Evolutionary conservation across 2,888 invertebrate species (phyloP).

Genomic region (Himalopsyche japonica): DNA sequence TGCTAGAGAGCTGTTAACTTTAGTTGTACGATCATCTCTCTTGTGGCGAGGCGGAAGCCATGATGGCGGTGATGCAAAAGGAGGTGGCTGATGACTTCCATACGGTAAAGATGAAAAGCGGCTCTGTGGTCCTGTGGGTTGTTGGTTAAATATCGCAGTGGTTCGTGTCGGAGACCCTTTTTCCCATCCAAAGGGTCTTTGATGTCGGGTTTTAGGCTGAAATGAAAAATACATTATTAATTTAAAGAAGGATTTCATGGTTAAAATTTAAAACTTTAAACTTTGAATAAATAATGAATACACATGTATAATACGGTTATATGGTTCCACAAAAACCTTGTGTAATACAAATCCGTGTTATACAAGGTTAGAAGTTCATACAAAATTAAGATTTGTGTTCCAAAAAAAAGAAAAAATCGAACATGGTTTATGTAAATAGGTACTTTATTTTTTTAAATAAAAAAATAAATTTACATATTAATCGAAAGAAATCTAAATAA

Average conservation of each 20-base stretch:
- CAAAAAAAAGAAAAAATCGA: too few species aligned
- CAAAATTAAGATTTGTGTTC: too few species aligned
- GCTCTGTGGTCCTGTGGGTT: constrained; percentile 64
- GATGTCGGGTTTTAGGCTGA: constrained; percentile 76
- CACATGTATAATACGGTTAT: too few species aligned
- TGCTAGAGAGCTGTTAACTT: constrained; percentile 44
- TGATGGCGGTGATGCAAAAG: constrained; percentile 47
- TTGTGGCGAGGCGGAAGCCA: constrained; percentile 56
- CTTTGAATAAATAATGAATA: too few species aligned
- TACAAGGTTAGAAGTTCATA: too few species aligned
- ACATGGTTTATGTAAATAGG: too few species aligned
- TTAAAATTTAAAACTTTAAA: too few species aligned
- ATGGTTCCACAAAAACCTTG: too few species aligned
- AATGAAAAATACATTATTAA: constrained; percentile 43
- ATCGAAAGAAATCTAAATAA: too few species aligned
- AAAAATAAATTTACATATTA: too few species aligned
- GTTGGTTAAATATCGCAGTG: constrained; percentile 53
- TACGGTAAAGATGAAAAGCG: constrained; percentile 71
- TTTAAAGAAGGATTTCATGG: not conserved
- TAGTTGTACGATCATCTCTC: constrained; percentile 19
- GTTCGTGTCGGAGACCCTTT: constrained; percentile 47
- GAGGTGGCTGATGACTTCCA: constrained; percentile 56
- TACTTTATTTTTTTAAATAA: too few species aligned
- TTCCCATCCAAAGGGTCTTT: constrained; percentile 76
- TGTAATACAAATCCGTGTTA: too few species aligned